Percentiles rank a stretch among this genome's conserved stretches.
These are phyloP conservation scores for Brenthis hecate DNA, from an alignment of 2,888 invertebrate genomes.

Conservation along the genomic window DNA sequence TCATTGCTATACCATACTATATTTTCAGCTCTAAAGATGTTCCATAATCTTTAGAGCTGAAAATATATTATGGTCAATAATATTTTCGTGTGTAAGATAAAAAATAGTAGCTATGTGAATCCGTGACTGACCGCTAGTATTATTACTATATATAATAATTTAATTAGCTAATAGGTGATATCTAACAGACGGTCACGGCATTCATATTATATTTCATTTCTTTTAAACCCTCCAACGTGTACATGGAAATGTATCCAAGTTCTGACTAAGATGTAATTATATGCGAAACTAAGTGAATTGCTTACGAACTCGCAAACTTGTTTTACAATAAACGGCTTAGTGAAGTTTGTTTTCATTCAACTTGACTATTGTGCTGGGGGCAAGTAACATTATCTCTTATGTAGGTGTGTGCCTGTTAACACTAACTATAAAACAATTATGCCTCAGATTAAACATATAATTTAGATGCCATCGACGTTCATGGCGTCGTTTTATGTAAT, in stretches of 20 bases:
- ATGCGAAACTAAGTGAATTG: slow-evolving; percentile 71
- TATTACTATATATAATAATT: too few relatives aligned
- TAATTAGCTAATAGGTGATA: neutral
- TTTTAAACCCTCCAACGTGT: neutral
- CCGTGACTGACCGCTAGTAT: too few relatives aligned
- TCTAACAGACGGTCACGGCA: neutral
- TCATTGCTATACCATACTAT: too few relatives aligned
- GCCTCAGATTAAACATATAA: neutral
- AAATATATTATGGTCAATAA: too few relatives aligned
- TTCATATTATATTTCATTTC: neutral
- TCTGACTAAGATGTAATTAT: slow-evolving; percentile 72
- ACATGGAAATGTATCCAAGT: slow-evolving; percentile 54
- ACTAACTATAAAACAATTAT: slow-evolving; percentile 19
- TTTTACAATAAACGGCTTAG: slow-evolving; percentile 69
- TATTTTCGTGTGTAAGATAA: too few relatives aligned
- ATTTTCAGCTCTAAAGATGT: too few relatives aligned
- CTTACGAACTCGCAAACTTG: slow-evolving; percentile 71
- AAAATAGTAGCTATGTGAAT: too few relatives aligned
- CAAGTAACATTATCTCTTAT: slow-evolving; percentile 36
- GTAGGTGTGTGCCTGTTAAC: slow-evolving; percentile 16
- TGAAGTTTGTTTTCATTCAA: slow-evolving; percentile 63
- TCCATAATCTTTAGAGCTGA: too few relatives aligned
- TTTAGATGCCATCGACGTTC: neutral
- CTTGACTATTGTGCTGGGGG: slow-evolving; percentile 46
- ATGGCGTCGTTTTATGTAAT: slow-evolving; percentile 8